Percentiles rank a stretch among this genome's conserved stretches.
These are phyloP conservation scores for Dilophus febrilis DNA, from an alignment of 2,888 invertebrate species.

Conservation along the genomic window DNA sequence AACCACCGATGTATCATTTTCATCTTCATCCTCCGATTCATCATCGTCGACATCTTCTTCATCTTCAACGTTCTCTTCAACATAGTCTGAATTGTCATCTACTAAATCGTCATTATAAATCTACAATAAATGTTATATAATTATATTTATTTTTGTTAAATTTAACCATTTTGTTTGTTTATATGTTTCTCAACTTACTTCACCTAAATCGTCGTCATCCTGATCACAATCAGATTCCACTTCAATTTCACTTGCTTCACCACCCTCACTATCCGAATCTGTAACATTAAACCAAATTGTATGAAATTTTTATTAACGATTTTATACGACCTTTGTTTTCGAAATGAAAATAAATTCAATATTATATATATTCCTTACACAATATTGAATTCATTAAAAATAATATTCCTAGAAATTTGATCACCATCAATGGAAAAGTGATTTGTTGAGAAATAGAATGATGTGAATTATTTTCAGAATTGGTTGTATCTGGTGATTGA, in stretches of 20 bases:
- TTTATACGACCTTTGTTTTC: too few species aligned
- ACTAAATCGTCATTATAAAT: slow-evolving; percentile 36
- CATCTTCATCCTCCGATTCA: slow-evolving; percentile 26
- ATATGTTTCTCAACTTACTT: too few species aligned
- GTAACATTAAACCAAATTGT: slow-evolving; percentile 9
- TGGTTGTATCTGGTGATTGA: slow-evolving; percentile 2
- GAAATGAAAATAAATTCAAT: too few species aligned
- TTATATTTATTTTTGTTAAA: slow-evolving; percentile 2
- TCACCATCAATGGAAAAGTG: slow-evolving; percentile 24
- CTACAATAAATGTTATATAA: slow-evolving; percentile 8
- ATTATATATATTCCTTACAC: slow-evolving; percentile 26
- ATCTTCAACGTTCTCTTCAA: slow-evolving; percentile 36
- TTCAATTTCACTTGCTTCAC: slow-evolving; percentile 29
- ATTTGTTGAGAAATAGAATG: slow-evolving; percentile 5
- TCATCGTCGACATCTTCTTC: slow-evolving; percentile 40
- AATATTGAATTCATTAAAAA: slow-evolving; percentile 24
- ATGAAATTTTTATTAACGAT: too few species aligned
- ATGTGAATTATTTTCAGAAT: not conserved
- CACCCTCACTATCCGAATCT: slow-evolving; percentile 34
- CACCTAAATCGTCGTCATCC: slow-evolving; percentile 28
- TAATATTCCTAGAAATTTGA: slow-evolving; percentile 27
- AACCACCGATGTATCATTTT: too few species aligned
- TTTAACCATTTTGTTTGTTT: too few species aligned
- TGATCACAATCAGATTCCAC: slow-evolving; percentile 31
- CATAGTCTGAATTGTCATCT: slow-evolving; percentile 47